These are phyloP conservation scores for Agrochola litura DNA, from an alignment of 2,888 invertebrate species.

Conservation along the genomic window DNA sequence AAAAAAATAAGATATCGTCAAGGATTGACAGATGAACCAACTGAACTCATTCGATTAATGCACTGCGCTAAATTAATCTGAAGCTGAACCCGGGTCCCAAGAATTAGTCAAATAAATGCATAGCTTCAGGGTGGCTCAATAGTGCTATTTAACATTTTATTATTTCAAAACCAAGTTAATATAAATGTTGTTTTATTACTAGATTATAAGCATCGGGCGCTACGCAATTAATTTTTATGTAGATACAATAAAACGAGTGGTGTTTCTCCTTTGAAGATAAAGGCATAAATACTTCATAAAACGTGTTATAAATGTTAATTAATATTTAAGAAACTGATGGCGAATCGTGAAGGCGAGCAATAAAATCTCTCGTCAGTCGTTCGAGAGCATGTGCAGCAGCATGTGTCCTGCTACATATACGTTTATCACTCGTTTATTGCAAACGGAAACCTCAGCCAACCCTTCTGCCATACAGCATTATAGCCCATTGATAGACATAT, in stretches of 20 bases:
- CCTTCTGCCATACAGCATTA: constrained; percentile 75
- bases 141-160: constrained; percentile 25
- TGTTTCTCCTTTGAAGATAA: constrained; percentile 57
- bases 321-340: constrained; percentile 68
- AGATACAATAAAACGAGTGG: constrained; percentile 52
- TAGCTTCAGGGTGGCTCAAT: constrained; percentile 27
- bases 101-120: neutral
- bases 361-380: constrained; percentile 82
- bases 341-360: constrained; percentile 74
- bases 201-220: constrained; percentile 34
- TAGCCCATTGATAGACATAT: constrained; percentile 84
- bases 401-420: constrained; percentile 71
- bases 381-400: constrained; percentile 74
- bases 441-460: constrained; percentile 83
- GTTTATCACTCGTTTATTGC: constrained; percentile 84
- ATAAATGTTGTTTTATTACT: constrained; percentile 53
- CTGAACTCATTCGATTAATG: neutral
- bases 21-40: neutral
- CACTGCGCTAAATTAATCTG: neutral
- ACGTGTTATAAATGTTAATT: constrained; percentile 63
- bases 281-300: constrained; percentile 63
- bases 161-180: constrained; percentile 33
- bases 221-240: constrained; percentile 57
- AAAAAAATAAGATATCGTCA: neutral
- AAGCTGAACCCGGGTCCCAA: neutral